A percentile compares a stretch with the other conserved stretches of the same genome.
phyloP scores from a whole-genome alignment of 1,140 invertebrate species.

The Diorhabda elongata region DNA sequence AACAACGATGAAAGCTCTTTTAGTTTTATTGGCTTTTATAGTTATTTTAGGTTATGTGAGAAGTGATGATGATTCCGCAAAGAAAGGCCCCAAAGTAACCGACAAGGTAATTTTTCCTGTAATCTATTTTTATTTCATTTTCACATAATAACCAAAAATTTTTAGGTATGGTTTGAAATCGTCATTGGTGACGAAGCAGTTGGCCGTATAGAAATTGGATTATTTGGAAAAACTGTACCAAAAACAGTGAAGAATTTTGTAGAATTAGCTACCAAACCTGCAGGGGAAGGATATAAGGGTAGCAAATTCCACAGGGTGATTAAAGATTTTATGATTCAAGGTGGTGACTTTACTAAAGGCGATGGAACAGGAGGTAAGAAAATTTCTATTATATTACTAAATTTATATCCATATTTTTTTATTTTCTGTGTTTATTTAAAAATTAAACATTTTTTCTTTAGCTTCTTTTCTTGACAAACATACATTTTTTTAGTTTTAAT shows the following conservation, averaged over 20 bases:
- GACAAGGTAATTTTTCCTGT: conserved; percentile 56
- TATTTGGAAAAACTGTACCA: conserved; percentile 93
- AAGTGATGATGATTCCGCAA: conserved; percentile 31
- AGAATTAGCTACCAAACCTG: conserved; percentile 72
- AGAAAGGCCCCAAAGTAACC: conserved; percentile 72
- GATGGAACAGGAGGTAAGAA: conserved; percentile 82
- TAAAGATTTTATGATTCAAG: conserved; percentile 94
- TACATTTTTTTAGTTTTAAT: too few relatives aligned
- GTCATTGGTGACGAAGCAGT: conserved; percentile 72
- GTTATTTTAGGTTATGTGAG: conserved; percentile 22
- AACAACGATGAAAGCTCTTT: conserved; percentile 9
- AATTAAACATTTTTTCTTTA: too few relatives aligned
- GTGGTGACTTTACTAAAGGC: conserved; percentile 88
- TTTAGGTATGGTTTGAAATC: conserved; percentile 92
- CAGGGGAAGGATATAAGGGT: conserved; percentile 81
- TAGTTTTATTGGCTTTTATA: conserved; percentile 12
- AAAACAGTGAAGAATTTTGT: conserved; percentile 92
- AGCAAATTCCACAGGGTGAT: conserved; percentile 92
- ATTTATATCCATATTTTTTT: too few relatives aligned
- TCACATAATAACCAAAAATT: conserved; percentile 9
- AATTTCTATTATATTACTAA: too few relatives aligned
- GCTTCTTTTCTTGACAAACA: too few relatives aligned
- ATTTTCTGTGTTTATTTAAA: too few relatives aligned
- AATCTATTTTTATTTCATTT: conserved; percentile 3
- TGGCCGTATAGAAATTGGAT: conserved; percentile 86